Evolutionary conservation across 2,797 vertebrate species (phyloP).

Genomic region (Todus mexicanus): DNA sequence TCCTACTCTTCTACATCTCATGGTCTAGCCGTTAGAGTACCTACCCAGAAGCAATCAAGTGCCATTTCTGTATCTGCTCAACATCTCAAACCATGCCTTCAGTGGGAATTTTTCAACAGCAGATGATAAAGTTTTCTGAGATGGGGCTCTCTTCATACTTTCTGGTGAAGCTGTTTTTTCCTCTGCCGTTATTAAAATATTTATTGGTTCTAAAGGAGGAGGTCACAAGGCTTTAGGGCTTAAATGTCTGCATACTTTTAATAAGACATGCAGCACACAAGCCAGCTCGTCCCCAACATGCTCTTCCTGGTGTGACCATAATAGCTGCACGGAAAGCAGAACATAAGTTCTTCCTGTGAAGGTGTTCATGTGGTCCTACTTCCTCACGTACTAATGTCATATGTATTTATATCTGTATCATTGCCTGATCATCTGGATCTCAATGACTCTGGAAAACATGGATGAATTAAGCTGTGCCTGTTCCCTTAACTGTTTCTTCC

Average conservation of each 20-base stretch:
- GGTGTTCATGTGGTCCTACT: rapidly evolving
- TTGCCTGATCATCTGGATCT: background rate
- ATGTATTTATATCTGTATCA: background rate
- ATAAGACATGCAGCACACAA: rapidly evolving
- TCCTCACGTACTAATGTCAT: rapidly evolving
- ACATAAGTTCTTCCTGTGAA: background rate
- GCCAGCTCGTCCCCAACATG: too few species aligned
- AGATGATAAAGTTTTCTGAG: background rate
- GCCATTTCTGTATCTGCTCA: background rate
- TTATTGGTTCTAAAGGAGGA: background rate
- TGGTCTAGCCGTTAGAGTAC: background rate
- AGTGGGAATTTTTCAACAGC: background rate
- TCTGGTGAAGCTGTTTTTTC: background rate
- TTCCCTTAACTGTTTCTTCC: background rate
- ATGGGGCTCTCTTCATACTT: background rate
- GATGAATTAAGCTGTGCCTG: background rate
- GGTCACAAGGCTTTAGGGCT: background rate
- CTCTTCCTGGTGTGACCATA: background rate
- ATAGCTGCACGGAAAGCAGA: background rate
- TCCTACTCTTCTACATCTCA: background rate
- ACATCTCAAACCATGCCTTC: background rate
- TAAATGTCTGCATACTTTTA: background rate
- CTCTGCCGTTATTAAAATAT: background rate
- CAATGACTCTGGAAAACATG: background rate
- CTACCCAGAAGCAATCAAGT: background rate